phyloP scores from a whole-genome alignment of 2,888 invertebrate genomes.

The Cephus rjabovi region DNA sequence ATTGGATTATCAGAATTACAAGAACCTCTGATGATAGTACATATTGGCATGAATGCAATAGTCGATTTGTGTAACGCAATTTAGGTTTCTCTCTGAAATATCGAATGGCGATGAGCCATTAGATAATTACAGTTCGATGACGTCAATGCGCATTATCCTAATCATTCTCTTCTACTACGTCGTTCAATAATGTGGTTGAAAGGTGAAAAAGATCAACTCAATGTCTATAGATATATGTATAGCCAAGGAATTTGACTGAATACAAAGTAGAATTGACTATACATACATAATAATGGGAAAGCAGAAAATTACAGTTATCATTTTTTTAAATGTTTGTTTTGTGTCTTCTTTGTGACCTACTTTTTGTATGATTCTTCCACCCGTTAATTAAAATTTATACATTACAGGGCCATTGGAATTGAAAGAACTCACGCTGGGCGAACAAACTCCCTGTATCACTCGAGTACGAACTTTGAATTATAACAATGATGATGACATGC shows the following conservation, averaged over 20 bases:
- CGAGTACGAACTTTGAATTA: constrained; percentile 57
- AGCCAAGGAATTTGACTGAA: neutral
- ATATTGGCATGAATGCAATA: neutral
- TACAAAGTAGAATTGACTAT: neutral
- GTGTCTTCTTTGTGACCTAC: neutral
- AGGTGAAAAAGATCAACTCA: neutral
- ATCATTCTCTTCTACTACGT: neutral
- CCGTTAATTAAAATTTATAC: neutral
- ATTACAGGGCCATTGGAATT: constrained; percentile 66
- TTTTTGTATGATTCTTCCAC: neutral
- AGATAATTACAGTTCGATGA: neutral
- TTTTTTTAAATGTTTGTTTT: neutral
- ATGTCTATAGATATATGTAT: neutral
- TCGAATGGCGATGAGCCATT: neutral
- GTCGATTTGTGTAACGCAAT: neutral
- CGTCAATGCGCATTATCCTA: neutral
- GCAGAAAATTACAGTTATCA: neutral
- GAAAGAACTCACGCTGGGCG: constrained; percentile 67
- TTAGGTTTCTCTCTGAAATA: neutral
- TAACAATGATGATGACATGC: constrained; percentile 45
- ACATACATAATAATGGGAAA: neutral
- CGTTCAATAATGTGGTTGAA: neutral
- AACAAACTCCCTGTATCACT: constrained; percentile 58
- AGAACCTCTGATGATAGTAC: neutral
- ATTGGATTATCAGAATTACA: neutral